Percentiles rank a stretch among this genome's conserved stretches.
These are phyloP conservation scores for Aurelia sp. DNA, from an alignment of 30 jellyfish, hydroid and myxozoan species.

Conservation along the genomic window DNA sequence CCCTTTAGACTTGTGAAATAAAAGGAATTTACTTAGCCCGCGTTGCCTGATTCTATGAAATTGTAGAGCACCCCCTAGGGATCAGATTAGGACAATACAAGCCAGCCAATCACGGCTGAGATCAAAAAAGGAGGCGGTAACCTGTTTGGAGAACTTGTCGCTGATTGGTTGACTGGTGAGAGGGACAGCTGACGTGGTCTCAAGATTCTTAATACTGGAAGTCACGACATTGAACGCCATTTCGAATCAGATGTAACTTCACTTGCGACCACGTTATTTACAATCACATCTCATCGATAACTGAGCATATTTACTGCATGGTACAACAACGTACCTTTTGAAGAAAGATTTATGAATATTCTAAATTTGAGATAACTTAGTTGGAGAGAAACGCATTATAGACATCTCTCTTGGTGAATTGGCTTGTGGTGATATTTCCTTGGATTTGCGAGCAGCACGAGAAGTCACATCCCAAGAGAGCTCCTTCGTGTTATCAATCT, in stretches of 20 bases:
- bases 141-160: slow-evolving; percentile 23
- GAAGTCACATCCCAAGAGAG: no score
- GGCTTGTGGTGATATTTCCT: no score
- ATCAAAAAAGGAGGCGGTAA: slow-evolving; percentile 69
- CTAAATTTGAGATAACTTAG: no score
- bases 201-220: slow-evolving; percentile 5
- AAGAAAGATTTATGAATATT: no score
- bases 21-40: slow-evolving; percentile 21
- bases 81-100: slow-evolving; percentile 13
- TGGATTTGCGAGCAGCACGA: no score
- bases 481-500: neutral
- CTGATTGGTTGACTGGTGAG: slow-evolving; percentile 34
- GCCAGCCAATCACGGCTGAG: slow-evolving; percentile 40
- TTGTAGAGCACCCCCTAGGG: slow-evolving; percentile 27
- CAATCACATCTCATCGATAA: no score
- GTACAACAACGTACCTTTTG: no score
- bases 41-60: slow-evolving; percentile 8
- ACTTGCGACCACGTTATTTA: no score
- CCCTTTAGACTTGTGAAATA: slow-evolving; percentile 1
- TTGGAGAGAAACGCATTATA: no score
- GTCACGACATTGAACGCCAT: slow-evolving; percentile 10
- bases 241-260: neutral
- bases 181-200: slow-evolving; percentile 68
- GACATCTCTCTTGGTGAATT: no score
- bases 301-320: no score